Percentiles rank a stretch among this genome's conserved stretches.
Evolutionary conservation across 2,797 vertebrate genomes (phyloP).

Genomic region (Synaphobranchus kaupii): DNA sequence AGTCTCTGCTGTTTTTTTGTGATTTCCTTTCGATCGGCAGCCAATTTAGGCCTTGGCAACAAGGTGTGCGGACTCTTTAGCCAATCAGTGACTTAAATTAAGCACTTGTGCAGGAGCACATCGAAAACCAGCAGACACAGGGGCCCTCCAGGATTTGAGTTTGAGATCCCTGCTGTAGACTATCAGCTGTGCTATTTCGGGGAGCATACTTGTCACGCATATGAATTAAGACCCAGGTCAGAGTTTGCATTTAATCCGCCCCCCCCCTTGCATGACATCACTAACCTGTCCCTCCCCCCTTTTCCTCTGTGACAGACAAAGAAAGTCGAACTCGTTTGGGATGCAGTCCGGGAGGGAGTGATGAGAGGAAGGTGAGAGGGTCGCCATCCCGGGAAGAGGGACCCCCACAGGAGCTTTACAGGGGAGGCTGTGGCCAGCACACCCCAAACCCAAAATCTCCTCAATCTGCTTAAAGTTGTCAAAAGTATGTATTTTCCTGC

Average conservation of each 20-base stretch:
- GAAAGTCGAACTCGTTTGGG: conserved; percentile 76
- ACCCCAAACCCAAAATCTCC: conserved; percentile 20
- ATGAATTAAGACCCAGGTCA: background rate
- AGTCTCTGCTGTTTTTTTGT: too few relatives aligned
- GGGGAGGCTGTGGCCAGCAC: conserved; percentile 25
- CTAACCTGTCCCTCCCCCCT: conserved; percentile 24
- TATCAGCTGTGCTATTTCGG: background rate
- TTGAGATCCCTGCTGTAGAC: background rate
- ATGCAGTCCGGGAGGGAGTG: conserved; percentile 71
- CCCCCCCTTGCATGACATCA: background rate
- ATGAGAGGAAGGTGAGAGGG: conserved; percentile 31
- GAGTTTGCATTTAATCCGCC: background rate
- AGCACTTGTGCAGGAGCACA: too few relatives aligned
- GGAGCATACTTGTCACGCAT: background rate
- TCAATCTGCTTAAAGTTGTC: conserved; percentile 30
- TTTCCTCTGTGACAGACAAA: conserved; percentile 58
- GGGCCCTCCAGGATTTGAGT: too few relatives aligned
- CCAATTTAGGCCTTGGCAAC: too few relatives aligned
- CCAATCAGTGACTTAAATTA: too few relatives aligned
- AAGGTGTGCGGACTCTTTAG: too few relatives aligned
- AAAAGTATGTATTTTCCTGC: conserved; percentile 32
- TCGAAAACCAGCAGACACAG: too few relatives aligned
- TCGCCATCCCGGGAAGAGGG: conserved; percentile 12
- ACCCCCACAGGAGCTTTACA: conserved; percentile 8
- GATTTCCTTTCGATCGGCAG: too few relatives aligned